These are phyloP conservation scores for Pocota personata DNA, from an alignment of 2,888 invertebrate species.

Conservation along the genomic window DNA sequence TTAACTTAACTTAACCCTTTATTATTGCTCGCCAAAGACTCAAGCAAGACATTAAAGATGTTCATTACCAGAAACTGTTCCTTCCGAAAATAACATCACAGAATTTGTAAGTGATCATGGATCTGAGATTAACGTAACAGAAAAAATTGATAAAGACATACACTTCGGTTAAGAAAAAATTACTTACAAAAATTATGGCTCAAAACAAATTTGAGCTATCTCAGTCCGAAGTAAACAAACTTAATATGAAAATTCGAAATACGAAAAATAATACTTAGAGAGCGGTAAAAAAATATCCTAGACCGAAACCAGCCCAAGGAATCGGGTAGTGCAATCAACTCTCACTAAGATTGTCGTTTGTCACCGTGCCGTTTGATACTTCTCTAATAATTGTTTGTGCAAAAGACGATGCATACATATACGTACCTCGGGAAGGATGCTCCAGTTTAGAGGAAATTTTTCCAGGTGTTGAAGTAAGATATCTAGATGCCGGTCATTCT, in stretches of 20 bases:
- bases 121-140: constrained; percentile 75
- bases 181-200: constrained; percentile 83
- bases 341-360: constrained; percentile 80
- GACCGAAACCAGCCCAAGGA: not conserved
- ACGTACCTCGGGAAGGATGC: constrained; percentile 94
- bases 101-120: constrained; percentile 71
- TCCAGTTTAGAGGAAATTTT: constrained; percentile 93
- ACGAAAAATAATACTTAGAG: not conserved
- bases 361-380: constrained; percentile 93
- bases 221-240: constrained; percentile 83
- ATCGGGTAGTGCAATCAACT: constrained; percentile 73
- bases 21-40: no score
- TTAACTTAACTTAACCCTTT: no score
- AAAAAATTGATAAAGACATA: constrained; percentile 76
- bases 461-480: constrained; percentile 95
- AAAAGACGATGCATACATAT: constrained; percentile 93
- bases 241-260: constrained; percentile 79
- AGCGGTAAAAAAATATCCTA: not conserved
- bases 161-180: constrained; percentile 82
- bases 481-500: constrained; percentile 92
- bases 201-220: constrained; percentile 83
- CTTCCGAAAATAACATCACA: not conserved
- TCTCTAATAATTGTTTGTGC: constrained; percentile 96
- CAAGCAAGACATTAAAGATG: constrained; percentile 80
- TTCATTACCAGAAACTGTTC: not conserved